Evolutionary conservation across 1,140 invertebrate genomes (phyloP).

Genomic region (Brachionus sp.): DNA sequence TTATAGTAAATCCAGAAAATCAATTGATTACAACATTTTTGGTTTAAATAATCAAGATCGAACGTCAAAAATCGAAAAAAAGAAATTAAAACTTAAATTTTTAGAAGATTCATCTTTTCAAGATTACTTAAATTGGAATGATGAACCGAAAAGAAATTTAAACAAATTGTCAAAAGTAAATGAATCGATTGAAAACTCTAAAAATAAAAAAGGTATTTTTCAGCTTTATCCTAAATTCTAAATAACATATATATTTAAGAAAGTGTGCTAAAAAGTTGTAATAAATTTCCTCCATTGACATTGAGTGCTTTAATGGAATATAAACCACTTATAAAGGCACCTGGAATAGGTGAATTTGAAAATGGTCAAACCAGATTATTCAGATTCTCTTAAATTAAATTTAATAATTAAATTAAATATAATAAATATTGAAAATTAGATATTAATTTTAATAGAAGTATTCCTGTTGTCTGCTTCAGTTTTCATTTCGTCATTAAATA

Average conservation of each 20-base stretch:
- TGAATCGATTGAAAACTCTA: neutral
- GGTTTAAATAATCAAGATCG: neutral
- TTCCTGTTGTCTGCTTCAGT: too few relatives aligned
- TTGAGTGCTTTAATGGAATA: conserved; percentile 30
- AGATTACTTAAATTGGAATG: neutral
- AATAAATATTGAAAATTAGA: too few relatives aligned
- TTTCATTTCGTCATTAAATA: too few relatives aligned
- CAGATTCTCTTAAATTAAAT: neutral
- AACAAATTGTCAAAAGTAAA: neutral
- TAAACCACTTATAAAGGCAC: conserved; percentile 10
- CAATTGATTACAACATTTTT: neutral
- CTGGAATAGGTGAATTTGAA: conserved; percentile 6
- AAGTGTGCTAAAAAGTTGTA: neutral
- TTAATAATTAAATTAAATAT: too few relatives aligned
- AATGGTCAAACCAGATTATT: conserved; percentile 23
- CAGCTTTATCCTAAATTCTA: neutral
- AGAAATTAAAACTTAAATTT: conserved; percentile 1
- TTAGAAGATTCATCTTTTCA: neutral
- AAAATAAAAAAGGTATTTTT: neutral
- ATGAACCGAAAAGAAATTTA: neutral
- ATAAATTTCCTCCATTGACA: conserved; percentile 5
- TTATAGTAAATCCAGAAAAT: neutral
- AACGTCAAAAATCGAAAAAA: neutral
- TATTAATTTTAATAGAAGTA: too few relatives aligned
- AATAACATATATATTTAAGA: neutral